Conservation (phyloP, 2,113 vertebrate species). For the Pluvialis apricaria region DNA sequence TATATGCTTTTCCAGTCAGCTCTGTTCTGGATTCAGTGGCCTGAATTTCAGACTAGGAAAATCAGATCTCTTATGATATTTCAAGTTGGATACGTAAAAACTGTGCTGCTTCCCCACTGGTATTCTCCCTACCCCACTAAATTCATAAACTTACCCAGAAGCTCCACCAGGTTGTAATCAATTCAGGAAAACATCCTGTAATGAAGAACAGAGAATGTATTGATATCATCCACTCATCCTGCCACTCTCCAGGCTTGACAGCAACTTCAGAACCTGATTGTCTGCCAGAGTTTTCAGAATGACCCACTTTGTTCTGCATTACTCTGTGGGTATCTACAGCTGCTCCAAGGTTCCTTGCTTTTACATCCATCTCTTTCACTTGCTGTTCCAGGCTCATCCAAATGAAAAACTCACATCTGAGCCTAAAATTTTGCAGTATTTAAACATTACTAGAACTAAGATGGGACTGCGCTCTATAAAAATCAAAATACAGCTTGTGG, state of each 20-base stretch:
- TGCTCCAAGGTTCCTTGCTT: neutral
- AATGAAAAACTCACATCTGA: neutral
- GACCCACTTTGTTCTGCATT: neutral
- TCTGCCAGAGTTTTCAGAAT: neutral
- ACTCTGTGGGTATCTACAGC: neutral
- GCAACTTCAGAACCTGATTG: neutral
- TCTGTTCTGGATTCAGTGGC: neutral
- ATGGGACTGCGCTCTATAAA: neutral
- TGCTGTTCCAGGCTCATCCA: neutral
- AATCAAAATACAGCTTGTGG: neutral
- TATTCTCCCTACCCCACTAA: neutral
- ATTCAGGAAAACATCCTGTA: neutral
- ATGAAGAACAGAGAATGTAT: neutral
- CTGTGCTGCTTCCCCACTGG: fast-evolving
- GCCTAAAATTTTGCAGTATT: neutral
- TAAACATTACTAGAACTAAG: neutral
- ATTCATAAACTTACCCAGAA: neutral
- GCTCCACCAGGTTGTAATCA: neutral
- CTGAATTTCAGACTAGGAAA: neutral
- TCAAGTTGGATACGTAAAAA: neutral
- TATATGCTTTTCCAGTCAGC: conserved; percentile 2
- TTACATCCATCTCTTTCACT: neutral
- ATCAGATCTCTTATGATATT: neutral
- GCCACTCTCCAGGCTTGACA: neutral
- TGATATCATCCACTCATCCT: neutral